A percentile compares a stretch with the other conserved stretches of the same genome.
These are phyloP conservation scores for Xestia rhomboidea DNA, from an alignment of 2,888 invertebrate genomes.

Conservation along the genomic window DNA sequence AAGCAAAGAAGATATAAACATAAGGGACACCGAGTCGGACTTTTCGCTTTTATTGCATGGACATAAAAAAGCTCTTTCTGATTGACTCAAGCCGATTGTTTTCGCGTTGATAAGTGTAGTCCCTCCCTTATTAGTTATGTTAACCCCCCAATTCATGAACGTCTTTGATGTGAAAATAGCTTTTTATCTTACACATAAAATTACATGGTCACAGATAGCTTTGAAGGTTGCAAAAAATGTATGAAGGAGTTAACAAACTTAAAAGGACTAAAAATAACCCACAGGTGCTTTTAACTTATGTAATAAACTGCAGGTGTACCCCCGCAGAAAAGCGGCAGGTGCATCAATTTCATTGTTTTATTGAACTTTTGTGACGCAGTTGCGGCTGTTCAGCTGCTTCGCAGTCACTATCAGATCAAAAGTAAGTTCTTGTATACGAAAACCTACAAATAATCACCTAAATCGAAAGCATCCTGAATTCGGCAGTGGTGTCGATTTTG, in stretches of 20 bases:
- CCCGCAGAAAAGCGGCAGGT: conserved; percentile 19
- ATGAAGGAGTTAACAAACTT: neutral
- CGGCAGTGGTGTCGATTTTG: too few species aligned
- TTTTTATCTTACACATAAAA: neutral
- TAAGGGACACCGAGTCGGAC: neutral
- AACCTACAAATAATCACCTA: conserved; percentile 29
- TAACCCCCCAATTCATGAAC: neutral
- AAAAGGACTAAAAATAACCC: neutral
- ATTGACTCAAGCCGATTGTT: neutral
- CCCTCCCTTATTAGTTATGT: neutral
- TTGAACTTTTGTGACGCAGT: neutral
- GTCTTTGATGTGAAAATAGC: neutral
- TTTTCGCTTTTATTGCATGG: neutral
- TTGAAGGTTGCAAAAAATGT: neutral
- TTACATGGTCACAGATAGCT: too few species aligned
- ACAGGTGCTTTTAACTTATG: conserved; percentile 18
- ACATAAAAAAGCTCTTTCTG: neutral
- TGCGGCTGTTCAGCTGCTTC: neutral
- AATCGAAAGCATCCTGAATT: neutral
- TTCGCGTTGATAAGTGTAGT: neutral
- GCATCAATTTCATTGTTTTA: conserved; percentile 1
- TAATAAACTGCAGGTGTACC: neutral
- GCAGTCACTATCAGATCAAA: neutral
- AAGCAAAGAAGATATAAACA: neutral
- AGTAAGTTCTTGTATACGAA: neutral